Evolutionary conservation across 2,797 vertebrate species (phyloP), one percentile per base, ranked within the genome.

Genomic region (Labroides dimidiatus): DNA sequence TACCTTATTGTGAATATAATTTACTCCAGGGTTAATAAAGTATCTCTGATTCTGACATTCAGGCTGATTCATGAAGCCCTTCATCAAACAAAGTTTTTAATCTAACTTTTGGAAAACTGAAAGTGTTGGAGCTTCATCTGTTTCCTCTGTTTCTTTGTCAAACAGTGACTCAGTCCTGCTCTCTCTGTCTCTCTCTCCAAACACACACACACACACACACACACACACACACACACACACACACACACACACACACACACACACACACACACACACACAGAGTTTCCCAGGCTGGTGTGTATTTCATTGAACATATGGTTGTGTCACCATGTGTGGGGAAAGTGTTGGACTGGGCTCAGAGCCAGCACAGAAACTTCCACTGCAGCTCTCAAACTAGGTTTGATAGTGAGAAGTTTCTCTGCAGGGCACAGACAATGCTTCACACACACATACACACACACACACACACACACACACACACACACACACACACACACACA

Each of bases 301-400:
- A 3, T 49, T 60, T 69, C 21, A 45, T 17, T 41, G 36, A 58
- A 47, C 66, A 80, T 71, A 72, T 77, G 70, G 24, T 69, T 42
- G 50, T 56, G 30, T 44, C 43, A 62, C 44, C 4, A 17, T 70
- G 19, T 70, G 56, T 63, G 45, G 49, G 58, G 54, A 60, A 72
- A 23, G 23, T 45, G 19, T 43, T 58, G 11, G 39, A 56, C 20
- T 58, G 47, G 52, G 41, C 33, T 57, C 60, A 13, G 16, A 45
- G 60, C n/a, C 64, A 70, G 2, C 5, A 0, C 14, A 63, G 64
- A 47, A 23, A 77, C 7, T 16, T 64, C 15, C 6, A 42, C 4
- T 44, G 15, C 21, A 36, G n/a, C 45, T 55, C n/a, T 52, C 7
- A 42, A 62, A 61, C n/a, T 64, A 54, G 44, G 52, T 68, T 63